phyloP scores from a whole-genome alignment of 2,888 invertebrate species.

The Augiades crinisus region DNA sequence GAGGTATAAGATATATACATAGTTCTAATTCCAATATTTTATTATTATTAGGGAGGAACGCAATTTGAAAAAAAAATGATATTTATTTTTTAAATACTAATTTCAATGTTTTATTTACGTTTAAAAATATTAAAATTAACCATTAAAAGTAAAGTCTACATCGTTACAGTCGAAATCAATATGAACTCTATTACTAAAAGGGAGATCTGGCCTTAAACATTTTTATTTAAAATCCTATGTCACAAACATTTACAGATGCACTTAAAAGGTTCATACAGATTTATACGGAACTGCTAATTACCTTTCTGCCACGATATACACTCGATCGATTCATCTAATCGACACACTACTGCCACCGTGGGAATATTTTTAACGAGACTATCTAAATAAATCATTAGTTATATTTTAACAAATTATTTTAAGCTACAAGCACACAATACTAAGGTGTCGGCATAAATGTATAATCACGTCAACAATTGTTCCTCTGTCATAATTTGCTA shows the following conservation, averaged over 20 bases:
- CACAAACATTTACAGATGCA: background rate
- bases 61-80: no score
- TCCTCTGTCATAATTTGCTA: background rate
- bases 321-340: background rate
- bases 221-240: conserved; percentile 15
- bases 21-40: no score
- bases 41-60: no score
- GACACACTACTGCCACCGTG: background rate
- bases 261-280: background rate
- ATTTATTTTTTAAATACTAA: no score
- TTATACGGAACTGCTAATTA: conserved; percentile 5
- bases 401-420: conserved; percentile 1
- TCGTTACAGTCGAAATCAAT: conserved; percentile 36
- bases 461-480: background rate
- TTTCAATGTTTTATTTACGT: no score
- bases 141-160: conserved; percentile 23
- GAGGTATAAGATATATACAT: no score
- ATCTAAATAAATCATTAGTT: conserved; percentile 12
- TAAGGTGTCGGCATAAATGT: background rate
- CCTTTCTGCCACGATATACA: background rate
- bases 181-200: conserved; percentile 41
- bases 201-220: conserved; percentile 42
- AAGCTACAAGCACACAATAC: conserved; percentile 1
- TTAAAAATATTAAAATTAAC: conserved; percentile 9
- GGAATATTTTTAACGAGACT: background rate